Percentiles rank a stretch among this genome's conserved stretches.
These are phyloP conservation scores for Sylvia borin DNA, from an alignment of 2,797 vertebrate species.

Conservation along the genomic window DNA sequence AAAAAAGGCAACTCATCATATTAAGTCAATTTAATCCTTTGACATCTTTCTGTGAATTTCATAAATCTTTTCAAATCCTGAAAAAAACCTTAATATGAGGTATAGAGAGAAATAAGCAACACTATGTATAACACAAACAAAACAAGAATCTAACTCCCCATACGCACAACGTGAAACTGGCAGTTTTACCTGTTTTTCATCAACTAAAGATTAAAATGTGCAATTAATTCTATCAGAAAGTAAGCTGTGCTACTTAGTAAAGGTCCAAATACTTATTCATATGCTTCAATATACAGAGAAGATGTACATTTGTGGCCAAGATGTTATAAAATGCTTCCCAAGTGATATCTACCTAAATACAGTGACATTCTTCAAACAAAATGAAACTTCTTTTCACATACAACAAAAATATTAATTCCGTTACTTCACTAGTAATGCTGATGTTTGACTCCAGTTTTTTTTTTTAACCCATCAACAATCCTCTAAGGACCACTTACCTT, in stretches of 20 bases:
- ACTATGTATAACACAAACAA: background rate
- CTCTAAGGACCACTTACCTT: background rate
- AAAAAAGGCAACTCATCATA: background rate
- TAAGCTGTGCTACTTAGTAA: background rate
- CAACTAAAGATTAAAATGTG: background rate
- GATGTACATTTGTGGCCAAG: background rate
- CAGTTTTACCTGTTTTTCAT: background rate
- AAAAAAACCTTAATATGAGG: background rate
- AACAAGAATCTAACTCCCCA: background rate
- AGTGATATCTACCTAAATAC: background rate
- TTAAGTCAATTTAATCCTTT: background rate
- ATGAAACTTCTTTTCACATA: background rate
- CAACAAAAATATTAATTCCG: background rate
- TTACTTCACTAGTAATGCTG: background rate
- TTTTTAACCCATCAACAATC: background rate
- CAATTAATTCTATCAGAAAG: background rate
- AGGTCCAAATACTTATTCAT: background rate
- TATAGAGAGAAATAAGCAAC: background rate
- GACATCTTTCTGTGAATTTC: background rate
- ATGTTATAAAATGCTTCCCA: background rate
- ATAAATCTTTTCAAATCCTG: background rate
- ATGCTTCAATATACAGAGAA: background rate
- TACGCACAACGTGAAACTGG: background rate
- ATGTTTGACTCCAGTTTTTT: background rate
- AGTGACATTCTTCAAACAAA: background rate